Evolutionary conservation across 1,140 invertebrate genomes (phyloP), one percentile per base, ranked within the genome.

Genomic region (Spodoptera frugiperda): DNA sequence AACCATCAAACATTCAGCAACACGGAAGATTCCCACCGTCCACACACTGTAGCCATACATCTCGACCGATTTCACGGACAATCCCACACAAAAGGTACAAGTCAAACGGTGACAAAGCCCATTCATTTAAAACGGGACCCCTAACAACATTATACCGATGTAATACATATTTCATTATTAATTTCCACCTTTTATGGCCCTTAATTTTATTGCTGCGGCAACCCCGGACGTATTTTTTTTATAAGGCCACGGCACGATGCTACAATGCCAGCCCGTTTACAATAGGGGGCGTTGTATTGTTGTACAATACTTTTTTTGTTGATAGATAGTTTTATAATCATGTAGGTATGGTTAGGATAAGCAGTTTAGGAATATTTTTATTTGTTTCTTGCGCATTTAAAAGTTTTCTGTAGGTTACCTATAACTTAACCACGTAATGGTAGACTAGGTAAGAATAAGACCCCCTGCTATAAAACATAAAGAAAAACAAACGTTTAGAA

Each of bases 81-180:
- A 91, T 90, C 87, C 87, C 78, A 80, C 76, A 90, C 87, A 92
- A 93, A 88, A 87, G 86, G 78, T 78, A 81, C 86, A 87, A 93
- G 91, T 94, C 92, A 93, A 92, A 94, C 82, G 89, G 79, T 51
- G 85, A 87, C 89, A 89, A 84, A 82, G 79, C 46, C 88, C 82
- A 88, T 91, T 89, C 86, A 92, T 86, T 81, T 75, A 86, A 87
- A 89, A 90, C 86, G 85, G 89, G 84, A 87, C 77, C 63, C 87
- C 89, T 94, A 92, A 94, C 92, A 94, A 94, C 92, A 92, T 93
- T 91, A 92, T 94, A 91, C 86, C 89, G 90, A 84, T 94, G 92
- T 94, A 91, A 93, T 94, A 94, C 91, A 94, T 94, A 94, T 93
- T 92, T 92, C 88, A 94, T 93, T 91, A 92, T 93, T 93, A 90